Evolutionary conservation across 2,888 invertebrate genomes (phyloP), one percentile per base, ranked within the genome.

Genomic region (Drosophila borealis): DNA sequence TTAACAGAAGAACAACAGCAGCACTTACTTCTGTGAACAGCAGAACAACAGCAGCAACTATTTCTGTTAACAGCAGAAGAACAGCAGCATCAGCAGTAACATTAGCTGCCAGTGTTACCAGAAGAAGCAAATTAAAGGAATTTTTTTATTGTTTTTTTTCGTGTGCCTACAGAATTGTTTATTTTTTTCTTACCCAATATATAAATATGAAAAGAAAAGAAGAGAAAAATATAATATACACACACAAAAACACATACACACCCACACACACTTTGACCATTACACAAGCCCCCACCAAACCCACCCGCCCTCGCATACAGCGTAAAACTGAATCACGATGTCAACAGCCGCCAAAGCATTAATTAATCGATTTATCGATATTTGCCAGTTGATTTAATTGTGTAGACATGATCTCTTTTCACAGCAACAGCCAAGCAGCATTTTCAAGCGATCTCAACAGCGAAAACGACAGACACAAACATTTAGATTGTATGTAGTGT

Each of bases 381-480:
- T 45, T 60, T 73, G 56, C 29, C 70, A 70, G 65, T 70, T 70
- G 62, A 70, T 86, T 88, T 84, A 84, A 84, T 88, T 80, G 78
- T 74, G 81, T 84, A 89, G 89, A 89, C 83, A 85, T 82, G 49
- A 79, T 78, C 48, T 88, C 67, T 83, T 86, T 77, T 55, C 83
- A 83, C 83, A 83, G 83, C 83, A 83, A 80, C 86, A 83, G 86
- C 86, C 70, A 66, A 78, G 64, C 83, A 85, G 66, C 80, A 85
- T 62, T 62, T 48, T 48, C 60, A 79, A 62, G 65, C 65, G 73
- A 73, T 73, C 80, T 80, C 70, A 71, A 25, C 64, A 64, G 39
- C 71, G 65, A 60, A 56, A 80, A 64, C 74, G 57, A 74, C 65
- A 78, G 72, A 87, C 70, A 65, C 59, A 57, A 63, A 66, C 65